phyloP scores from a whole-genome alignment of 1,140 invertebrate species.

The Pissodes strobi region DNA sequence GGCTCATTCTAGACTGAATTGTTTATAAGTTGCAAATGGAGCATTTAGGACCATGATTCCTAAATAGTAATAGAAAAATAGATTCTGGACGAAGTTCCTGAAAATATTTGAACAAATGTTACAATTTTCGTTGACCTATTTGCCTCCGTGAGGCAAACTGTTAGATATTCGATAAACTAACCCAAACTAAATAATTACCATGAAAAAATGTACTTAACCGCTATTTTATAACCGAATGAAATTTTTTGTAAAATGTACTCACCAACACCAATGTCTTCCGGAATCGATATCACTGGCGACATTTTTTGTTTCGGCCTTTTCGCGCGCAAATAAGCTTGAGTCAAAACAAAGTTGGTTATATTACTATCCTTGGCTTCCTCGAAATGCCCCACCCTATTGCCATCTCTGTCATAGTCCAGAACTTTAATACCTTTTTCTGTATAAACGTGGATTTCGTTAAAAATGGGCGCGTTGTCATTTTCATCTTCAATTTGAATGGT shows the following conservation, averaged over 20 bases:
- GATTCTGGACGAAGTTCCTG: too few species aligned
- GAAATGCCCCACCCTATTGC: constrained; percentile 56
- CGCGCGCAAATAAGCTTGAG: constrained; percentile 44
- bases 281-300: constrained; percentile 69
- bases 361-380: constrained; percentile 54
- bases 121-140: too few species aligned
- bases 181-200: too few species aligned
- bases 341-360: constrained; percentile 50
- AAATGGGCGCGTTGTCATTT: constrained; percentile 82
- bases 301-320: constrained; percentile 42
- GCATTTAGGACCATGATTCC: too few species aligned
- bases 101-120: neutral
- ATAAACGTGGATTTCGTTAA: constrained; percentile 68
- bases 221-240: too few species aligned
- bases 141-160: too few species aligned
- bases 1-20: too few species aligned
- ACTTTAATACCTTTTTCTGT: constrained; percentile 68
- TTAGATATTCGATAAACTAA: too few species aligned
- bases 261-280: constrained; percentile 77
- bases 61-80: too few species aligned
- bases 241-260: neutral
- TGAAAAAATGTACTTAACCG: too few species aligned
- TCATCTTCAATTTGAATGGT: constrained; percentile 75
- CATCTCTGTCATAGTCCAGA: constrained; percentile 62
- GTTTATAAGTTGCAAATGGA: too few species aligned